A percentile compares a stretch with the other conserved stretches of the same genome.
Conservation (phyloP, 2,797 vertebrate species). For the Megalops cyprinoides region DNA sequence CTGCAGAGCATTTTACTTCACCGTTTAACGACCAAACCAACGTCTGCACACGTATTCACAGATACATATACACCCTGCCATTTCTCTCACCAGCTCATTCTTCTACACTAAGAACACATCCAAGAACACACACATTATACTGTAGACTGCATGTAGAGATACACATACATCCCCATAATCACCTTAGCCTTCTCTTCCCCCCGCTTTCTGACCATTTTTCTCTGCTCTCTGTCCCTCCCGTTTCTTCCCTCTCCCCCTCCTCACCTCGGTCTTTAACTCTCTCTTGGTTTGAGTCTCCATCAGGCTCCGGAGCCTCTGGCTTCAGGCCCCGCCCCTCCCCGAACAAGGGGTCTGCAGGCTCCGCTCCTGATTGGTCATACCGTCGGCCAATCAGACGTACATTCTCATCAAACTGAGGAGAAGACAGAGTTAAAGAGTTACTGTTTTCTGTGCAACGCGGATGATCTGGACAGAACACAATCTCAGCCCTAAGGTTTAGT, state of each 20-base stretch:
- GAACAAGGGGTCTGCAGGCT: slow-evolving; percentile 82
- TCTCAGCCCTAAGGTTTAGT: not conserved
- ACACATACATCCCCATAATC: not conserved
- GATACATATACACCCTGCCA: not conserved
- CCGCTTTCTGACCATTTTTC: not conserved
- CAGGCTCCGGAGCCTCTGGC: slow-evolving; percentile 93
- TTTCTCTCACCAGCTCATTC: not conserved
- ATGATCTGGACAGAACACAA: not conserved
- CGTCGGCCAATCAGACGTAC: slow-evolving; percentile 84
- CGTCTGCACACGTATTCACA: not conserved
- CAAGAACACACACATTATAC: not conserved
- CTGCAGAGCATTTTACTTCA: slow-evolving; percentile 49
- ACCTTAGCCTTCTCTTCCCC: not conserved
- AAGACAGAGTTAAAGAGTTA: not conserved
- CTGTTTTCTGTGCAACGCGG: not conserved
- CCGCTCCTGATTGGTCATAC: slow-evolving; percentile 80
- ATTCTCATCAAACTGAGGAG: slow-evolving; percentile 90
- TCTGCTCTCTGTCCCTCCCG: no score
- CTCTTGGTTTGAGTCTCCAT: slow-evolving; percentile 95
- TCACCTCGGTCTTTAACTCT: slow-evolving; percentile 87
- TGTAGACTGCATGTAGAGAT: not conserved
- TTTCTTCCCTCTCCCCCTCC: not conserved
- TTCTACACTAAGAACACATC: not conserved
- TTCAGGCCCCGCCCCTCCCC: slow-evolving; percentile 87
- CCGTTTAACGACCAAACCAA: not conserved